phyloP scores from a whole-genome alignment of 2,888 invertebrate species.

The Athripsodes cinereus region DNA sequence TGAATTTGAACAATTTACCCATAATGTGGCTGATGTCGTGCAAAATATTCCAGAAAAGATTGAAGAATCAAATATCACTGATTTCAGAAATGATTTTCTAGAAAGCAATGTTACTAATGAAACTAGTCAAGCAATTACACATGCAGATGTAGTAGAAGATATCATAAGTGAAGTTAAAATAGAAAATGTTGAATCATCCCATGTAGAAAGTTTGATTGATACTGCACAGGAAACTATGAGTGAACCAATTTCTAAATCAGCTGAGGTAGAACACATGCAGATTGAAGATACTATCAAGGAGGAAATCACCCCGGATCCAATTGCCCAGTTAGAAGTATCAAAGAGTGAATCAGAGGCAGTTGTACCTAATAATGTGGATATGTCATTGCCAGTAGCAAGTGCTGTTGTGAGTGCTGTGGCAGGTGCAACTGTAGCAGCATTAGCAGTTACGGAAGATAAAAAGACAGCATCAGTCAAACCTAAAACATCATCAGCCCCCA shows the following conservation, averaged over 20 bases:
- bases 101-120: not conserved
- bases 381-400: conserved; percentile 27
- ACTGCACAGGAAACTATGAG: not conserved
- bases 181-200: not conserved
- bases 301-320: not conserved
- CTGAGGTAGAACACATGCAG: not conserved
- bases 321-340: not conserved
- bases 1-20: too few relatives aligned
- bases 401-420: conserved; percentile 33
- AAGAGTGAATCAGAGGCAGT: conserved; percentile 19
- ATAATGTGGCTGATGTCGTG: too few relatives aligned
- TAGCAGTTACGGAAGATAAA: conserved; percentile 20
- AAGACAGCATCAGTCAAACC: conserved; percentile 27
- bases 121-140: not conserved
- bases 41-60: too few relatives aligned
- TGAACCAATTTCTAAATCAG: not conserved
- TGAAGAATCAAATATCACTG: not conserved
- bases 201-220: not conserved
- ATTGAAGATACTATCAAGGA: not conserved
- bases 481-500: conserved; percentile 17
- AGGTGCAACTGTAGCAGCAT: conserved; percentile 29
- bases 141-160: not conserved
- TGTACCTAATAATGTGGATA: conserved; percentile 29
- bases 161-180: not conserved
- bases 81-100: not conserved